Conservation (phyloP, 2,113 vertebrate genomes). For the Neomonachus schauinslandi region DNA sequence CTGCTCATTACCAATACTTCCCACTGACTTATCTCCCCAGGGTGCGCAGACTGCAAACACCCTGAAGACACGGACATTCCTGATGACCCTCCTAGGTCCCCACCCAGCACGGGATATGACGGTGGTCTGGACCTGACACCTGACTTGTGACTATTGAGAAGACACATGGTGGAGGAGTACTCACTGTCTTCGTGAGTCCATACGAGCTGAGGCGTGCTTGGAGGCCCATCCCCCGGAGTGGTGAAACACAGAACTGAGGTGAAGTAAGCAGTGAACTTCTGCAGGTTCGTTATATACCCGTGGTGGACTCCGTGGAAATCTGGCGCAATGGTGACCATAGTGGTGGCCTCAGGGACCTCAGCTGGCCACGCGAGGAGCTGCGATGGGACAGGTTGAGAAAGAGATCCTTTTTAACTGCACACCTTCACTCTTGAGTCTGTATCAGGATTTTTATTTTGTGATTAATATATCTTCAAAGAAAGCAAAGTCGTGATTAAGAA, state of each 20-base stretch:
- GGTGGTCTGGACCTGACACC: rapidly evolving
- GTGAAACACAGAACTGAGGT: conserved; percentile 95
- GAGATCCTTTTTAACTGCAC: neutral
- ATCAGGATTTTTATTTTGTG: neutral
- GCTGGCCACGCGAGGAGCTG: conserved; percentile 94
- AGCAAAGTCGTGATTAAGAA: neutral
- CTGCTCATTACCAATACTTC: rapidly evolving
- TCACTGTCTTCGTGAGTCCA: conserved; percentile 95
- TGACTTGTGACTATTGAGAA: rapidly evolving
- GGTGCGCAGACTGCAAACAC: rapidly evolving
- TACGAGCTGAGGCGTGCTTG: conserved; percentile 89
- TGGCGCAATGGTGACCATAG: conserved; percentile 92
- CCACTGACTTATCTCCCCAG: neutral
- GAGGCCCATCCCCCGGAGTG: conserved; percentile 95
- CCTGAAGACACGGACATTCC: neutral
- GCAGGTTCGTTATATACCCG: conserved; percentile 90
- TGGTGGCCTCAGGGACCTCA: conserved; percentile 87
- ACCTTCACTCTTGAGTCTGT: neutral
- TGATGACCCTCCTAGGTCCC: rapidly evolving
- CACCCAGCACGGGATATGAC: rapidly evolving
- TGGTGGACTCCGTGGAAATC: conserved; percentile 95
- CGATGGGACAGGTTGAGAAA: neutral
- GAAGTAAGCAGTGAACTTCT: conserved; percentile 94
- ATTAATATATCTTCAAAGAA: neutral
- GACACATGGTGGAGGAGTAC: conserved; percentile 69